Base-by-base conservation (phyloP, 2,797 vertebrate species). In the Mycteria americana region DNA sequence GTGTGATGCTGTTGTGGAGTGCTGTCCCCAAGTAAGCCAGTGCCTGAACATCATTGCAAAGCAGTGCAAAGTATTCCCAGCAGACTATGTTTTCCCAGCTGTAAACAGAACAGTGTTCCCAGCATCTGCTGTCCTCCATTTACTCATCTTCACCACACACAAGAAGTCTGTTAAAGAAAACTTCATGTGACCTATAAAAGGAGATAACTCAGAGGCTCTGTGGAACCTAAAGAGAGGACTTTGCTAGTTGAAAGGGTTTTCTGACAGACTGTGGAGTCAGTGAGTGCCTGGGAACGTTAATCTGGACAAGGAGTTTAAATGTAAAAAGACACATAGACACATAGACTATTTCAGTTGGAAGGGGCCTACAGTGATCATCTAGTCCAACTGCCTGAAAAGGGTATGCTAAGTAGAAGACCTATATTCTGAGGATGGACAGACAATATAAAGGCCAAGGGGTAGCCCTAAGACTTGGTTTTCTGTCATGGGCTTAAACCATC, bases 321-420 rank as follows among this genome's bases (percentile, higher is more conserved):
- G 13, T 12, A 27, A 74, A 60, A 88, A 83, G 30, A 17, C 28
- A 63, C 6, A 41, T 6, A 56, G 27, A 39, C 9, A 37, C 2
- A 25, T 6, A 31, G 3, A 28, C 45, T 21, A 17, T 81, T 82
- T 78, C 48, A 59, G 8, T 3, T 68, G 48, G 30, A 78, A 59
- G 7, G 9, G 27, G 28, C 11, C 25, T 59, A 11, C 13, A 33
- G 13, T 0, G 11, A 12, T n/a, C 0, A 0, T 10, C 9, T 50
- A 72, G 53, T 53, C 8, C 45, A 75, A 21, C 18, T 43, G 12
- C 7, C 39, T 74, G n/a, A 57, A 57, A 80, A 83, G 3, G 4
- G 9, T 60, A 28, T 37, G 12, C 6, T 77, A 39, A 60, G 14
- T 9, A 65, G 25, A 73, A 33, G 13, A 46, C 13, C 25, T 76